Conservation (phyloP, 2,888 invertebrate genomes). For the Drosophila putrida region DNA sequence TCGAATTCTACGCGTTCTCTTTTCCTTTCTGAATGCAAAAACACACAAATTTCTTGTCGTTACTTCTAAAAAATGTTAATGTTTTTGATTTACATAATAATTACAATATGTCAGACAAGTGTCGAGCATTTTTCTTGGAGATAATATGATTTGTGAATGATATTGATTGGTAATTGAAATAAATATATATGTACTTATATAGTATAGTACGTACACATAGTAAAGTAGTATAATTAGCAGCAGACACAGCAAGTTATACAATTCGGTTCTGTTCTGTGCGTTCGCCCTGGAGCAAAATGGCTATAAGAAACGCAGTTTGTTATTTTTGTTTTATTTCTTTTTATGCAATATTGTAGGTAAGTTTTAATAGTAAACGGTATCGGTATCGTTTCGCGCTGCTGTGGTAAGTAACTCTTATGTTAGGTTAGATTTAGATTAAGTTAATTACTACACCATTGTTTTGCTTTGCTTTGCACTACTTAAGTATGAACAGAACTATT, state of each 20-base stretch:
- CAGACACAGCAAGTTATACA: constrained; percentile 35
- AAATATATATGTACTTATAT: constrained; percentile 27
- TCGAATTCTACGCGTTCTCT: constrained; percentile 61
- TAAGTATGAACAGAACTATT: constrained; percentile 71
- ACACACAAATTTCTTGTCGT: constrained; percentile 52
- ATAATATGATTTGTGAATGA: constrained; percentile 22
- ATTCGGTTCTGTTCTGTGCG: constrained; percentile 13
- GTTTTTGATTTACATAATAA: constrained; percentile 75
- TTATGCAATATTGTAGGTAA: constrained; percentile 47
- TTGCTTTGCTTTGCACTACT: constrained; percentile 76
- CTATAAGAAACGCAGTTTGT: constrained; percentile 57
- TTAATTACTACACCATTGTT: constrained; percentile 74
- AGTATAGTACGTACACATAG: constrained; percentile 20
- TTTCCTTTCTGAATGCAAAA: constrained; percentile 50
- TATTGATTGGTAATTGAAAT: constrained; percentile 44
- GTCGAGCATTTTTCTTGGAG: constrained; percentile 44
- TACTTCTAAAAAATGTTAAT: constrained; percentile 61
- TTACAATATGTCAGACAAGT: constrained; percentile 69
- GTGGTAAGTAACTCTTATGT: constrained; percentile 73
- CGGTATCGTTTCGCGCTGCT: constrained; percentile 62
- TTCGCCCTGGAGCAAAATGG: constrained; percentile 18
- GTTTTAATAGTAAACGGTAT: constrained; percentile 61
- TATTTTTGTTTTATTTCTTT: constrained; percentile 43
- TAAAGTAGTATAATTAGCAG: constrained; percentile 16
- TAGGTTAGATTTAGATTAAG: constrained; percentile 75